Percentiles rank a stretch among this genome's conserved stretches.
Conservation (phyloP, 2,888 invertebrate species). For the Steinernema hermaphroditum region DNA sequence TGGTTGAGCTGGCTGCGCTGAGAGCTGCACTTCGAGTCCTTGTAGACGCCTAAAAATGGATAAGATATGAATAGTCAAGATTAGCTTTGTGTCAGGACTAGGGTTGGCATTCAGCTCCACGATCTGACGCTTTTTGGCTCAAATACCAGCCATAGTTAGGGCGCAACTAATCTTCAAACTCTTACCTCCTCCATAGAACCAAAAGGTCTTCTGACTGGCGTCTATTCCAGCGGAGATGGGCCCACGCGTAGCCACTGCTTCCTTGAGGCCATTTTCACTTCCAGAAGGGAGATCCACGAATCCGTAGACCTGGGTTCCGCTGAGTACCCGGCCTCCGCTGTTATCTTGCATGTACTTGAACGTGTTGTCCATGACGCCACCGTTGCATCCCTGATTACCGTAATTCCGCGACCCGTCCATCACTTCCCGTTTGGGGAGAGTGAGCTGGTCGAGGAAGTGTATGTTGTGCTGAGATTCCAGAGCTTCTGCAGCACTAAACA, state of each 20-base stretch:
- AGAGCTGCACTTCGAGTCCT: constrained; percentile 73
- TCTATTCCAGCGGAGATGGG: constrained; percentile 67
- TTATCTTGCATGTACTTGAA: constrained; percentile 69
- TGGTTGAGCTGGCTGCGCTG: constrained; percentile 76
- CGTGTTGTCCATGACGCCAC: constrained; percentile 69
- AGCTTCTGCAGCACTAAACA: constrained; percentile 57
- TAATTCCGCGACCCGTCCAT: constrained; percentile 68
- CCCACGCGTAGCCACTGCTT: constrained; percentile 65
- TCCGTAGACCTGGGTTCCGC: constrained; percentile 67
- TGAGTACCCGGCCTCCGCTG: constrained; percentile 85
- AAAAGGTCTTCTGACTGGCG: constrained; percentile 66
- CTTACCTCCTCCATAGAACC: constrained; percentile 64
- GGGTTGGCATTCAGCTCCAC: no score
- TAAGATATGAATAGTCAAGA: background rate
- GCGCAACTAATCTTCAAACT: no score
- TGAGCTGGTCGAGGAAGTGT: constrained; percentile 56
- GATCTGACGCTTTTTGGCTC: no score
- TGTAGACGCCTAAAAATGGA: constrained; percentile 59
- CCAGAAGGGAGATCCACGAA: constrained; percentile 66
- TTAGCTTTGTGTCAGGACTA: no score
- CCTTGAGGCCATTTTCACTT: constrained; percentile 63
- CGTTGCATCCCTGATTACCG: constrained; percentile 69
- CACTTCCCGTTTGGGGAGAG: constrained; percentile 62
- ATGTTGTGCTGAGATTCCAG: constrained; percentile 65
- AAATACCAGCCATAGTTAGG: no score